A percentile compares a stretch with the other conserved stretches of the same genome.
phyloP scores from a whole-genome alignment of 2,888 invertebrate genomes.

The Machimus rusticus region DNA sequence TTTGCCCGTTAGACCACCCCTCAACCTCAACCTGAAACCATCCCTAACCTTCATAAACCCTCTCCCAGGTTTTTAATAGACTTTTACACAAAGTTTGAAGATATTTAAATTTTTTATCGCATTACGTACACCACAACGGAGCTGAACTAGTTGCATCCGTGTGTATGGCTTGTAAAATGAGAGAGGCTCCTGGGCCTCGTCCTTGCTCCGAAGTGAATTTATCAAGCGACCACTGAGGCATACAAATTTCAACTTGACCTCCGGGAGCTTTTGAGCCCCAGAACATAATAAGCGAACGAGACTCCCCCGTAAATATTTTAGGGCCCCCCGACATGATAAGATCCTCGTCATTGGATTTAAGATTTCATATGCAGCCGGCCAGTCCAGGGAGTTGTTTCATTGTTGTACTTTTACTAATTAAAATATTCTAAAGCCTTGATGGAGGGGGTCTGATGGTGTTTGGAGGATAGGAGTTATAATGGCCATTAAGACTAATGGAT shows the following conservation, averaged over 20 bases:
- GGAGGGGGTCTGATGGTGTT: background rate
- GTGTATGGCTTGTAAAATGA: background rate
- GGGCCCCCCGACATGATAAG: background rate
- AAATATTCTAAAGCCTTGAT: background rate
- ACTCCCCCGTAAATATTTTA: background rate
- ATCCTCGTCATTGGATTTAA: background rate
- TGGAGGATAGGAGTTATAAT: background rate
- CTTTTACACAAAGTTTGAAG: constrained; percentile 18
- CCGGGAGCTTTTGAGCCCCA: background rate
- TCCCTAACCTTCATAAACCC: background rate
- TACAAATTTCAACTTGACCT: constrained; percentile 30
- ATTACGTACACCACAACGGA: background rate
- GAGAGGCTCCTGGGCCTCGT: background rate
- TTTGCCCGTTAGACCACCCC: background rate
- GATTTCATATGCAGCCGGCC: background rate
- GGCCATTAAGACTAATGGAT: background rate
- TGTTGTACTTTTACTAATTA: background rate
- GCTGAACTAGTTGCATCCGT: constrained; percentile 12
- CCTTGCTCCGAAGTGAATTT: background rate
- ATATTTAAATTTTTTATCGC: constrained; percentile 34
- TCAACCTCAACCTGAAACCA: background rate
- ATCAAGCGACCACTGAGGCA: background rate
- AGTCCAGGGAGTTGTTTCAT: background rate
- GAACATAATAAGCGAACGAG: background rate
- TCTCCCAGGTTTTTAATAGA: constrained; percentile 17